Evolutionary conservation across 2,113 vertebrate species (phyloP).

Genomic region (Hirundichthys speculiger): DNA sequence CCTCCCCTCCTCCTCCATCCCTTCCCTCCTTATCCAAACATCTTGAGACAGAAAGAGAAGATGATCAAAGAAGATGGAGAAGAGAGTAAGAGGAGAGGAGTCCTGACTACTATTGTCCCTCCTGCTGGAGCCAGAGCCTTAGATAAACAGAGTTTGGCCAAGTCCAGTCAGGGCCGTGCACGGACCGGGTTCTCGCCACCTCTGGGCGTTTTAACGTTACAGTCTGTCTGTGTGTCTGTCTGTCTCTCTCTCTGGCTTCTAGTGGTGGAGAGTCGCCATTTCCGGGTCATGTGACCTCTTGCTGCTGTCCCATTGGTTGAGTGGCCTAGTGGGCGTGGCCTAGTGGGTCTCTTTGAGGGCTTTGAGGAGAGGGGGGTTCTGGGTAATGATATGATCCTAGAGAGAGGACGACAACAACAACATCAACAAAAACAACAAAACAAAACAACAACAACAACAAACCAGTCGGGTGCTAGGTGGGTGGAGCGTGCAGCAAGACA

Average conservation of each 20-base stretch:
- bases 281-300: conserved; percentile 80
- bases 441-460: conserved; percentile 83
- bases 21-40: conserved; percentile 29
- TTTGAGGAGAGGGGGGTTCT: conserved; percentile 98
- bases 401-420: conserved; percentile 99
- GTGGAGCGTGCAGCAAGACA: conserved; percentile 80
- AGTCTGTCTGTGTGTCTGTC: conserved; percentile 64
- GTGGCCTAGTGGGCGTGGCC: conserved; percentile 84
- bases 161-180: conserved; percentile 69
- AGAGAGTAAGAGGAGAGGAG: conserved; percentile 34
- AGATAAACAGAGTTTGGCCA: conserved; percentile 64
- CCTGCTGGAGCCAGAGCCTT: conserved; percentile 55
- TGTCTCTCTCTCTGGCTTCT: conserved; percentile 71
- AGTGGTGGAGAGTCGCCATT: conserved; percentile 77
- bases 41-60: conserved; percentile 20
- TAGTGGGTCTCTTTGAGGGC: conserved; percentile 99
- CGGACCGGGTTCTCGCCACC: conserved; percentile 56
- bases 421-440: conserved; percentile 98
- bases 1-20: conserved; percentile 15
- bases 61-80: conserved; percentile 4
- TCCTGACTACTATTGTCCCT: conserved; percentile 62
- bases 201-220: conserved; percentile 62
- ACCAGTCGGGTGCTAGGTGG: conserved; percentile 90
- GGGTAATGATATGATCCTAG: conserved; percentile 99
- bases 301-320: conserved; percentile 81